Conservation (phyloP, 1,140 invertebrate species). For the Ruditapes philippinarum region DNA sequence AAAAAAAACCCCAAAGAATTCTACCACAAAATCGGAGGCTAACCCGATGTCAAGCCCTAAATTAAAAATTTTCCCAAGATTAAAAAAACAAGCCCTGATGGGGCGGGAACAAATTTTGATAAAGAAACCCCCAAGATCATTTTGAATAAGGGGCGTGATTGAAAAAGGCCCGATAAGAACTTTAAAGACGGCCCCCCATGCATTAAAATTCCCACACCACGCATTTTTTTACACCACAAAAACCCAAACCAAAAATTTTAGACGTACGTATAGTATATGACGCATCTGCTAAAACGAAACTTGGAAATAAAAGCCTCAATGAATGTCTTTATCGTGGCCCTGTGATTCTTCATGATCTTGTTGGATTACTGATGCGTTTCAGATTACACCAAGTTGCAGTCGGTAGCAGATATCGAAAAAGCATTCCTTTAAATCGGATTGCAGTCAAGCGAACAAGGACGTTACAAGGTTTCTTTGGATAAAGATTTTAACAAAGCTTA, state of each 20-base stretch:
- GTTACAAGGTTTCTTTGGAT: conserved; percentile 61
- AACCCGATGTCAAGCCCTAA: too few species aligned
- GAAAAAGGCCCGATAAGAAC: too few species aligned
- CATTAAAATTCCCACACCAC: conserved; percentile 23
- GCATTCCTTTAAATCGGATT: conserved; percentile 46
- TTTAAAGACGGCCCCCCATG: too few species aligned
- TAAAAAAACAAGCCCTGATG: too few species aligned
- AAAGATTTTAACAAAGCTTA: conserved; percentile 29
- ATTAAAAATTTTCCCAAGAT: too few species aligned
- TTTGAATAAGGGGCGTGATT: too few species aligned
- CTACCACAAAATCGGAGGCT: too few species aligned
- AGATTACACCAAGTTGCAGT: neutral
- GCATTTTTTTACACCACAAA: neutral
- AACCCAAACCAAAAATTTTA: neutral
- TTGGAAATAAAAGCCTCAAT: conserved; percentile 29
- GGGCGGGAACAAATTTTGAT: too few species aligned
- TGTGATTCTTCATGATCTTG: conserved; percentile 15
- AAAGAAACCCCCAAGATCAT: too few species aligned
- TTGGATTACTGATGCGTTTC: conserved; percentile 24
- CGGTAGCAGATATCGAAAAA: conserved; percentile 32
- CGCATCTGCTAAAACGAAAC: conserved; percentile 12
- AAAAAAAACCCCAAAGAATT: too few species aligned
- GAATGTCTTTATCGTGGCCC: conserved; percentile 36
- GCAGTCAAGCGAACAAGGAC: conserved; percentile 32
- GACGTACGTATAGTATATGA: conserved; percentile 36